phyloP scores from a whole-genome alignment of 2,113 vertebrate genomes.

The Elachura formosa region DNA sequence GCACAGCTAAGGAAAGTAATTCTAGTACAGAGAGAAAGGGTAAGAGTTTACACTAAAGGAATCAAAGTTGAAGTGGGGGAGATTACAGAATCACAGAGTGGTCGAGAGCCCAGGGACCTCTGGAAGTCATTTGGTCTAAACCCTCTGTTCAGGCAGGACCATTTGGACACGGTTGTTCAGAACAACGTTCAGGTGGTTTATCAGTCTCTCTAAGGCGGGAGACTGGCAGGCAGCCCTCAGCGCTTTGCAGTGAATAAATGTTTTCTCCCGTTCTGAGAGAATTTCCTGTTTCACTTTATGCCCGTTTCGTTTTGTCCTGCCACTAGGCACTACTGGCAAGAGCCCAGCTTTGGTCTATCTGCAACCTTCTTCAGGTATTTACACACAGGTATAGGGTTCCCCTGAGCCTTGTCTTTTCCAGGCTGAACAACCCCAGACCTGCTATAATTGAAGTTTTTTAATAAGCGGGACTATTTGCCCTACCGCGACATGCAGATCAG shows the following conservation, averaged over 20 bases:
- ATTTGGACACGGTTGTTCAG: not conserved
- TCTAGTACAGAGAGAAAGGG: fast-evolving
- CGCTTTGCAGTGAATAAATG: not conserved
- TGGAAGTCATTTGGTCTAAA: not conserved
- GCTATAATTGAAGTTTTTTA: not conserved
- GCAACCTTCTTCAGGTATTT: not conserved
- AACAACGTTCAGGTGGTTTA: fast-evolving
- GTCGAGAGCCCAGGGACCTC: not conserved
- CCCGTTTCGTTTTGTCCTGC: fast-evolving
- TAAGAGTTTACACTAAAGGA: not conserved
- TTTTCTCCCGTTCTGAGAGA: not conserved
- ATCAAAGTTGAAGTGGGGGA: not conserved
- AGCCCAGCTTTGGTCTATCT: too few species aligned
- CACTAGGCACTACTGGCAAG: not conserved
- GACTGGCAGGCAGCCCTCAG: not conserved
- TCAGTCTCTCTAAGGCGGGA: not conserved
- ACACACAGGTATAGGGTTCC: fast-evolving
- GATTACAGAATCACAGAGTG: not conserved
- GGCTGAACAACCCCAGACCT: not conserved
- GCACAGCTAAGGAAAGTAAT: not conserved
- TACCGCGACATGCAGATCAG: not conserved
- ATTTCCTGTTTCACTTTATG: not conserved
- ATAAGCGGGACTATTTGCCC: not conserved
- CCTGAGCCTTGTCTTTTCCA: not conserved
- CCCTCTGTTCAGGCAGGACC: not conserved